These are phyloP conservation scores for Megaceryle torquata DNA, from an alignment of 2,113 vertebrate genomes.

Conservation along the genomic window DNA sequence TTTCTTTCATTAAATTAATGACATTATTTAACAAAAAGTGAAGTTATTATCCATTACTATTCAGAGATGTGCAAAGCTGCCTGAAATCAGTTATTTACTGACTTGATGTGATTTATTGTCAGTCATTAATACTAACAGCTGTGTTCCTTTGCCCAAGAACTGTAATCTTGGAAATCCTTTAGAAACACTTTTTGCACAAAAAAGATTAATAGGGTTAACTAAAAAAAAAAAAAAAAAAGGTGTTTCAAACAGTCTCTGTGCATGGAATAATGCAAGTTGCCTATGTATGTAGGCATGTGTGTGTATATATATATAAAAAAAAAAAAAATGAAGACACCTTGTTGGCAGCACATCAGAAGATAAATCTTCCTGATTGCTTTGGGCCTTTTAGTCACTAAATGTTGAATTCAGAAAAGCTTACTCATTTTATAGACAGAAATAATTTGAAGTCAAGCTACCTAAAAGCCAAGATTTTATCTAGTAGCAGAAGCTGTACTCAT, in stretches of 20 bases:
- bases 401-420: not conserved
- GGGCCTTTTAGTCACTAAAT: not conserved
- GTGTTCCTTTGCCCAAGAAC: not conserved
- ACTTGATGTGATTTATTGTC: not conserved
- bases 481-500: not conserved
- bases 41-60: not conserved
- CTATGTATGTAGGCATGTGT: no score
- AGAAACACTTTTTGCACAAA: not conserved
- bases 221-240: not conserved
- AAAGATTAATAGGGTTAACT: not conserved
- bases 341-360: not conserved
- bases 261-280: not conserved
- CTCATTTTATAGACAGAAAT: not conserved
- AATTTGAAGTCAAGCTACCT: not conserved
- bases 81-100: not conserved
- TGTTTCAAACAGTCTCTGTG: not conserved
- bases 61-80: not conserved
- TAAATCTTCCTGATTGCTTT: not conserved
- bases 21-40: not conserved
- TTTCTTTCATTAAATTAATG: not conserved
- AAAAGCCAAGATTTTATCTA: not conserved
- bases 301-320: accelerated
- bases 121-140: not conserved
- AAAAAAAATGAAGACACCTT: not conserved
- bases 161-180: not conserved